phyloP scores from a whole-genome alignment of 2,113 vertebrate genomes.

The Panthera tigris region DNA sequence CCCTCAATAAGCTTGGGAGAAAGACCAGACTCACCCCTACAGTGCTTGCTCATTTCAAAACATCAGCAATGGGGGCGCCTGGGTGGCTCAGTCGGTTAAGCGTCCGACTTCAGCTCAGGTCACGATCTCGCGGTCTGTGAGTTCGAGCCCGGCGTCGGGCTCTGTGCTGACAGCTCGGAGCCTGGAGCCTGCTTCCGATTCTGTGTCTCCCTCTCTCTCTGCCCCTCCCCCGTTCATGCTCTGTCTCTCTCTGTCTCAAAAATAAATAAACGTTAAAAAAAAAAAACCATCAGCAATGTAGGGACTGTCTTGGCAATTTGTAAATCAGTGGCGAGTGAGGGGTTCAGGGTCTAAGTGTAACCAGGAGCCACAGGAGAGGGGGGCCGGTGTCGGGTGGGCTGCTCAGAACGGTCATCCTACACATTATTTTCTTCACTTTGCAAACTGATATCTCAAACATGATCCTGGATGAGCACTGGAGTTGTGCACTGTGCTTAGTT shows the following conservation, averaged over 20 bases:
- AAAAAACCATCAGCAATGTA: neutral
- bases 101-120: no score
- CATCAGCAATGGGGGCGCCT: neutral
- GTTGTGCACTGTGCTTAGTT: neutral
- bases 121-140: no score
- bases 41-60: slow-evolving; percentile 14
- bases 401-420: neutral
- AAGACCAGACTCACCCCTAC: neutral
- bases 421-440: neutral
- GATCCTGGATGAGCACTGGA: neutral
- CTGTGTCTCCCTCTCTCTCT: no score
- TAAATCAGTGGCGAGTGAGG: neutral
- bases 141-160: no score
- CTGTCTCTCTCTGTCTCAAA: no score
- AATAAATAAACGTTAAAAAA: no score
- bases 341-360: neutral
- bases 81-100: no score
- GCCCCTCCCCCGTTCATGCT: no score
- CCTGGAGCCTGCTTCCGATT: no score
- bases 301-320: neutral
- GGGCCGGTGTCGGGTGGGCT: neutral
- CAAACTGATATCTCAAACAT: neutral
- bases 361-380: neutral
- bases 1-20: neutral
- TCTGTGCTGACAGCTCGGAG: no score